These are phyloP conservation scores for Chaetogeoica ovagalla DNA, from an alignment of 2,888 invertebrate genomes.

Conservation along the genomic window DNA sequence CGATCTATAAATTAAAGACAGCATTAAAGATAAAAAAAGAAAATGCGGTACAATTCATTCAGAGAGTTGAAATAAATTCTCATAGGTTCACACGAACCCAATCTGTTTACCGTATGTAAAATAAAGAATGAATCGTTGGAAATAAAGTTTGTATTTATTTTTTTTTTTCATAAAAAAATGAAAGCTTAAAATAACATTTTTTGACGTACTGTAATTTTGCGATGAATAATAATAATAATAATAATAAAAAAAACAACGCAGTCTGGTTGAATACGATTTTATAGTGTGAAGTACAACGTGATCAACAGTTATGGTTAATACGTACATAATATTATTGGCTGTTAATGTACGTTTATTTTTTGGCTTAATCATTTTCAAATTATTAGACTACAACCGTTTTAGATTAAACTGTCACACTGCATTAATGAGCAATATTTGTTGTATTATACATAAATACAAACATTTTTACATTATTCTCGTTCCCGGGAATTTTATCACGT, in stretches of 20 bases:
- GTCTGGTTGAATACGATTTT: background rate
- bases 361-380: constrained; percentile 16
- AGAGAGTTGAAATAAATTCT: background rate
- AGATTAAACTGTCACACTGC: background rate
- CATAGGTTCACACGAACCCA: background rate
- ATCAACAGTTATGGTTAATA: background rate
- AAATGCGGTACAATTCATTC: background rate
- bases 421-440: background rate
- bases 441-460: background rate
- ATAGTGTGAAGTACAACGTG: background rate
- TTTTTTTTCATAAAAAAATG: background rate
- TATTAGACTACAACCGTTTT: constrained; percentile 1
- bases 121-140: background rate
- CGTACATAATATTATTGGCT: no score
- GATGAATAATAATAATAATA: no score
- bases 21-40: background rate
- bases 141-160: background rate
- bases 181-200: background rate
- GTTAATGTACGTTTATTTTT: background rate
- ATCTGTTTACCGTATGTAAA: background rate
- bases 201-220: background rate
- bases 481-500: background rate
- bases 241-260: background rate
- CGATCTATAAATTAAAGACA: background rate
- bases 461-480: background rate